These are phyloP conservation scores for Siderastrea radians DNA, from an alignment of 92 coral and sea anemone species.

Conservation along the genomic window DNA sequence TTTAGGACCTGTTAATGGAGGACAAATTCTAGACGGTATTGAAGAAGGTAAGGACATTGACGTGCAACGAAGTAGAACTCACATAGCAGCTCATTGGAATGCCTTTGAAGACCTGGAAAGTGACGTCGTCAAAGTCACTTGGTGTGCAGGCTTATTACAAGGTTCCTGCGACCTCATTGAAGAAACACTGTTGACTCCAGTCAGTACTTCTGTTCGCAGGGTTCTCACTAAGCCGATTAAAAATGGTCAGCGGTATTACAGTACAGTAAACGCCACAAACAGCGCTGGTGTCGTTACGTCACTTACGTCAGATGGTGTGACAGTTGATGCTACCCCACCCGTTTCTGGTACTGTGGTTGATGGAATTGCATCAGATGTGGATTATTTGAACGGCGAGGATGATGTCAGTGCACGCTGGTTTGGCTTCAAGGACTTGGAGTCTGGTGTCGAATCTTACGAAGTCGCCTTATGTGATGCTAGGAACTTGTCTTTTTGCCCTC, in stretches of 20 bases:
- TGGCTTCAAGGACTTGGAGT: constrained; percentile 82
- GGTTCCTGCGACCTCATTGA: constrained; percentile 74
- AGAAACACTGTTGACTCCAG: constrained; percentile 31
- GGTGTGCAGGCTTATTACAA: constrained; percentile 91
- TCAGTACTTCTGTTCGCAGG: constrained; percentile 56
- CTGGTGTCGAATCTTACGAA: constrained; percentile 79
- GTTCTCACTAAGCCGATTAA: constrained; percentile 59
- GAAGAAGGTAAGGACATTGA: constrained; percentile 75
- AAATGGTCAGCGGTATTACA: constrained; percentile 80
- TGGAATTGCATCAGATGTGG: constrained; percentile 73
- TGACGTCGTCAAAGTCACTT: constrained; percentile 77
- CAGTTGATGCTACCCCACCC: constrained; percentile 89
- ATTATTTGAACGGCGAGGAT: constrained; percentile 76
- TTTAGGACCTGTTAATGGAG: constrained; percentile 51
- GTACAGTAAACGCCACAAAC: constrained; percentile 88
- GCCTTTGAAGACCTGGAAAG: constrained; percentile 92
- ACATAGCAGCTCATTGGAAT: constrained; percentile 83
- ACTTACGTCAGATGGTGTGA: constrained; percentile 90
- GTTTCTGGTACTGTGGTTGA: constrained; percentile 75
- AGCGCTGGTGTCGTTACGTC: constrained; percentile 84
- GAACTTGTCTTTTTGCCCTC: constrained; percentile 79
- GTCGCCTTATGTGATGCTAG: constrained; percentile 86
- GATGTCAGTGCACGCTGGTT: constrained; percentile 81
- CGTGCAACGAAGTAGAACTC: constrained; percentile 71
- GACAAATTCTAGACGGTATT: constrained; percentile 71